phyloP scores from a whole-genome alignment of 2,888 invertebrate genomes.

The Gastracanthus pulcherrimus region DNA sequence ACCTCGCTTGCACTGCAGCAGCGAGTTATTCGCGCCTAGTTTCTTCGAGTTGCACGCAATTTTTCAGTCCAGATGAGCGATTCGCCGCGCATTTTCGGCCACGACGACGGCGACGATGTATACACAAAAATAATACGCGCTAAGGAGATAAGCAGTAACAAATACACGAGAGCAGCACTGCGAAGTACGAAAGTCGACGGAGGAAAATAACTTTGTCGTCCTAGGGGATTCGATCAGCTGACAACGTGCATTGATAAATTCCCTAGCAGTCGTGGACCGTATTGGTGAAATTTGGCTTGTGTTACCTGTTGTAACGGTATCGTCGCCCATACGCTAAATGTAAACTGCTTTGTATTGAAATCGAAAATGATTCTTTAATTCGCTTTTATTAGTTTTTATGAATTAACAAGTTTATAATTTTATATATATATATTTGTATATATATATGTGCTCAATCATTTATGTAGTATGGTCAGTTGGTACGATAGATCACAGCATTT shows the following conservation, averaged over 20 bases:
- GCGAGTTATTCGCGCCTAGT: not conserved
- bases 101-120: not conserved
- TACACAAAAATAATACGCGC: conserved; percentile 18
- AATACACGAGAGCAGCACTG: conserved; percentile 40
- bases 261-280: too few species aligned
- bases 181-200: conserved; percentile 5
- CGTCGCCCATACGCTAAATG: too few species aligned
- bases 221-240: conserved; percentile 42
- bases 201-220: conserved; percentile 17
- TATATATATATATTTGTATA: too few species aligned
- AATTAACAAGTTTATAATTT: too few species aligned
- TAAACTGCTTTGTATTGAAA: too few species aligned
- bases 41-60: not conserved
- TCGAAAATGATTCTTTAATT: too few species aligned
- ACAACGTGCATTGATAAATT: conserved; percentile 7
- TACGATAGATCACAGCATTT: too few species aligned
- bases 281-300: too few species aligned
- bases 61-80: not conserved
- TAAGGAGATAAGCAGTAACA: conserved; percentile 17
- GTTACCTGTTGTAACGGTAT: too few species aligned
- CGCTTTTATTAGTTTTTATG: too few species aligned
- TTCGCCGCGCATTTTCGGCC: conserved; percentile 1
- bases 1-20: not conserved
- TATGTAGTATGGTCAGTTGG: too few species aligned
- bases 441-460: too few species aligned